A percentile compares a stretch with the other conserved stretches of the same genome.
These are phyloP conservation scores for Hypotaenidia okinawae DNA, from an alignment of 2,797 vertebrate species.

Conservation along the genomic window DNA sequence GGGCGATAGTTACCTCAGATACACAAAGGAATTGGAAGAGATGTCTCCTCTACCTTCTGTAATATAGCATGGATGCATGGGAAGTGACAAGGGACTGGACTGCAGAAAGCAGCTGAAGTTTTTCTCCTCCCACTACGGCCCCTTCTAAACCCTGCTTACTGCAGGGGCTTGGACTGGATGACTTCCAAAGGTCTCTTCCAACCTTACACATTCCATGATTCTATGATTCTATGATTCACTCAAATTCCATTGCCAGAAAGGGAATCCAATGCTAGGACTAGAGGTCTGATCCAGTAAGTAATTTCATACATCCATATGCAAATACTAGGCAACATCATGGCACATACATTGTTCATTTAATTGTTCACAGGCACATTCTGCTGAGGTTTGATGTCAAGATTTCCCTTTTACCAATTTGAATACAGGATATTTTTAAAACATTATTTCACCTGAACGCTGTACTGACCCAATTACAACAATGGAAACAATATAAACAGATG, in stretches of 20 bases:
- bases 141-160: neutral
- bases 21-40: neutral
- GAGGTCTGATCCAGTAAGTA: neutral
- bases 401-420: neutral
- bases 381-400: neutral
- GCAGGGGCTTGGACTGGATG: too few species aligned
- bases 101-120: neutral
- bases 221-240: too few species aligned
- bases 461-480: neutral
- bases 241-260: neutral
- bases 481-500: neutral
- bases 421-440: neutral
- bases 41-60: neutral
- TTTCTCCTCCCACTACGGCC: neutral
- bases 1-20: neutral
- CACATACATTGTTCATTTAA: neutral
- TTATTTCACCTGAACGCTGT: neutral
- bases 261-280: neutral
- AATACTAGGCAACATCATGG: neutral
- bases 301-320: neutral
- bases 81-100: neutral
- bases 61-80: neutral
- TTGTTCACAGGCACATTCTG: neutral
- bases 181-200: too few species aligned
- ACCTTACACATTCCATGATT: too few species aligned